Evolutionary conservation across 2,113 vertebrate genomes (phyloP), one percentile per base, ranked within the genome.

Genomic region (Monarcha castaneiventris): DNA sequence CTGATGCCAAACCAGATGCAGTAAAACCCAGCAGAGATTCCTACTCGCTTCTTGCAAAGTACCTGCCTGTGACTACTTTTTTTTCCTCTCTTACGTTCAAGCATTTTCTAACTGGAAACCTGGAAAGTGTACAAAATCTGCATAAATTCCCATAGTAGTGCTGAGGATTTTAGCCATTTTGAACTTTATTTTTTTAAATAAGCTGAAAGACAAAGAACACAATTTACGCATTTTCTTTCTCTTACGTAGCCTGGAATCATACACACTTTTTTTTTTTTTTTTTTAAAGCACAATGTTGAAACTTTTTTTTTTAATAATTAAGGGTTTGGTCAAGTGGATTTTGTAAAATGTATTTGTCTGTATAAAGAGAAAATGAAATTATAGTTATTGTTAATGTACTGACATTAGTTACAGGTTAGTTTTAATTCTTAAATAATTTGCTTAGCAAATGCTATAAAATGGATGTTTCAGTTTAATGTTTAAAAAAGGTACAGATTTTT

Each of bases 401-500:
- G 97, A 98, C 97, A 98, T 98, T 98, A 98, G 98, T 98, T 98
- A 98, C 97, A 98, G 96, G 96, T 96, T 98, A 98, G 97, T 98
- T 98, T 98, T 97, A 98, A 97, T 97, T 97, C 97, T 97, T 98
- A 98, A 98, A 97, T 96, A 92, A 97, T 97, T 98, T 98, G 97
- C 97, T 98, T 98, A 98, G 98, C 97, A 98, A 98, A 98, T 95
- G 97, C 97, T 98, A 97, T 98, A 87, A 98, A 97, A 97, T 97
- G 96, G 97, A 96, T 98, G 97, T 98, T 98, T 98, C 97, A 97
- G 97, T 98, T 98, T 97, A 98, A 98, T 98, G 98, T 99, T 98
- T 99, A 98, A 98, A 98, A 89, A 98, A 98, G 99, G 98, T 99
- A 98, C 98, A 98, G 97, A 97, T 98, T 98, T 98, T 98, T 98